These are phyloP conservation scores for Henicopernis longicauda DNA, from an alignment of 2,113 vertebrate genomes.

Conservation along the genomic window DNA sequence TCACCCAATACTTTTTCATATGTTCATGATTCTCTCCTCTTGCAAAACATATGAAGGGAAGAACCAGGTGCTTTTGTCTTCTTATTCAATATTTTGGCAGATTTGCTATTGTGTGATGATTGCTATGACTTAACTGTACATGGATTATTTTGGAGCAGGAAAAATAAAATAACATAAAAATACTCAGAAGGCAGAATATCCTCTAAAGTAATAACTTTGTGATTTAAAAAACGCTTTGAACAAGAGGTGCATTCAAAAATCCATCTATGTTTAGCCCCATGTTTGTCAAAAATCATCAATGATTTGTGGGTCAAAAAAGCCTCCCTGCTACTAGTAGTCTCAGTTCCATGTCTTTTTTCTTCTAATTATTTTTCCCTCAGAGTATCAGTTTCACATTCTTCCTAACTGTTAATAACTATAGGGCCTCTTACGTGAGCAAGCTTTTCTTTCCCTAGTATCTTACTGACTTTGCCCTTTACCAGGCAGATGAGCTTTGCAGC, in stretches of 20 bases:
- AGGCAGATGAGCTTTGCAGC: not conserved
- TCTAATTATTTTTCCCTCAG: not conserved
- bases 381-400: not conserved
- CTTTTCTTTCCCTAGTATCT: not conserved
- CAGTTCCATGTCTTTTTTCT: not conserved
- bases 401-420: not conserved
- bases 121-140: not conserved
- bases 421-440: not conserved
- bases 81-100: not conserved
- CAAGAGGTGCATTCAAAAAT: not conserved
- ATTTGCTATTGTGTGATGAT: not conserved
- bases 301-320: not conserved
- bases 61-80: not conserved
- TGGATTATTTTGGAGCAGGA: not conserved
- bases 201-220: not conserved
- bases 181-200: not conserved
- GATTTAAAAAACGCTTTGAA: not conserved
- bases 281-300: accelerated
- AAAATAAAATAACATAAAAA: not conserved
- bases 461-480: not conserved
- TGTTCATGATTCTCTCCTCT: not conserved
- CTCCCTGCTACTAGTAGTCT: not conserved
- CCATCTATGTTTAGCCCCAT: not conserved
- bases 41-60: not conserved
- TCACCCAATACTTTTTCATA: not conserved